These are phyloP conservation scores for Zootermopsis nevadensis DNA, from an alignment of 2,888 invertebrate species.

Conservation along the genomic window DNA sequence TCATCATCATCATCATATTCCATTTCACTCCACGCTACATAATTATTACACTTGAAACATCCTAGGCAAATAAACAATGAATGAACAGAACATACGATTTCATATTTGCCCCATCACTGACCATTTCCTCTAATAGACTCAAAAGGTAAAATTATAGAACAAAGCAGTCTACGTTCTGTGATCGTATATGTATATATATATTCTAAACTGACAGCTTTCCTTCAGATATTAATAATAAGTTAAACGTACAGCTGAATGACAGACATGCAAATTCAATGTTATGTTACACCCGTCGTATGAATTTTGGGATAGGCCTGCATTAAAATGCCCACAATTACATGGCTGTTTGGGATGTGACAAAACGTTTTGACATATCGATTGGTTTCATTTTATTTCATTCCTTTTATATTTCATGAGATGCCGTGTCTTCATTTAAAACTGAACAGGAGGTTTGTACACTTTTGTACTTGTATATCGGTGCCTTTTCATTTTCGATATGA, in stretches of 20 bases:
- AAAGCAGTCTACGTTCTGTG: too few species aligned
- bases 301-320: not conserved
- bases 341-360: not conserved
- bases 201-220: not conserved
- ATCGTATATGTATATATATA: too few species aligned
- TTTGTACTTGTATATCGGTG: not conserved
- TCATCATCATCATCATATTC: too few species aligned
- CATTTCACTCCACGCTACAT: too few species aligned
- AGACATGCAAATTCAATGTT: not conserved
- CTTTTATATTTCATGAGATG: not conserved
- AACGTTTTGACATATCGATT: conserved; percentile 6
- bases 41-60: too few species aligned
- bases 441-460: not conserved
- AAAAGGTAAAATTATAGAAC: too few species aligned
- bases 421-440: not conserved
- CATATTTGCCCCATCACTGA: too few species aligned
- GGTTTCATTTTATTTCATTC: not conserved
- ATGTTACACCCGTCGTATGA: not conserved
- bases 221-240: not conserved
- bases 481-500: conserved; percentile 10
- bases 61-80: too few species aligned
- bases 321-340: not conserved
- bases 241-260: not conserved
- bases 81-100: too few species aligned
- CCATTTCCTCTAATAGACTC: too few species aligned